Conservation (phyloP, 2,797 vertebrate species). For the Takifugu rubripes region DNA sequence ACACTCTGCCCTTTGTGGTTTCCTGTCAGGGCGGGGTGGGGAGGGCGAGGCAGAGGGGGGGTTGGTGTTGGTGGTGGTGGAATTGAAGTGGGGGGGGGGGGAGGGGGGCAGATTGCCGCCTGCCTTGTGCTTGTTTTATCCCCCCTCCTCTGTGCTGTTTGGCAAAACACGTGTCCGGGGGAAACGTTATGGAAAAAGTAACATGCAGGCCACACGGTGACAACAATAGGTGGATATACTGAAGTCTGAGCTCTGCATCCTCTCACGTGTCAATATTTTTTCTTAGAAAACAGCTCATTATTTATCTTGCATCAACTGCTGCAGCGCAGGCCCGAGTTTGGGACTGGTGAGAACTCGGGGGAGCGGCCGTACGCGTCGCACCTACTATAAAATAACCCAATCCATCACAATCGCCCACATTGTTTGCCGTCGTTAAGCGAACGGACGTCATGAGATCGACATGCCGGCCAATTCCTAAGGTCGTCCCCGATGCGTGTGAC, state of each 20-base stretch:
- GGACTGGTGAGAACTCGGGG: slow-evolving; percentile 50
- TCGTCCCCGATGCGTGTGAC: slow-evolving; percentile 44
- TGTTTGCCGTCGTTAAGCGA: slow-evolving; percentile 60
- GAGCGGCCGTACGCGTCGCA: slow-evolving; percentile 19
- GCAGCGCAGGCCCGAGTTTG: slow-evolving; percentile 1
- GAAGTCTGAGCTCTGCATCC: too few relatives aligned
- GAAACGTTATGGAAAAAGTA: slow-evolving; percentile 32
- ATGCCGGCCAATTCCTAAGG: slow-evolving; percentile 41
- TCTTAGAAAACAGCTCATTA: slow-evolving; percentile 13
- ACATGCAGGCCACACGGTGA: slow-evolving; percentile 34
- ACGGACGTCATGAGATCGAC: slow-evolving; percentile 55
- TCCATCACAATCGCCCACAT: slow-evolving; percentile 52
- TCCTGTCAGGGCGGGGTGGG: slow-evolving; percentile 51
- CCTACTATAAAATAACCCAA: slow-evolving; percentile 44
- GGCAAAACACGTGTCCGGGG: slow-evolving; percentile 44
- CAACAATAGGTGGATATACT: slow-evolving; percentile 58
- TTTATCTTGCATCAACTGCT: slow-evolving; percentile 15
- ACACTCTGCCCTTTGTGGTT: slow-evolving; percentile 76
- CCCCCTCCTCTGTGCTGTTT: slow-evolving; percentile 31
- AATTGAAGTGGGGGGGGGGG: background rate
- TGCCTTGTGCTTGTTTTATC: slow-evolving; percentile 6
- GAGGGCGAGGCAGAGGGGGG: slow-evolving; percentile 7
- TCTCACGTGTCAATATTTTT: background rate
- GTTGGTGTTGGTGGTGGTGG: background rate
- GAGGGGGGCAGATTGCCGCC: slow-evolving; percentile 27